Base-by-base conservation (phyloP, 2,797 vertebrate genomes). In the Acanthurus tractus region DNA sequence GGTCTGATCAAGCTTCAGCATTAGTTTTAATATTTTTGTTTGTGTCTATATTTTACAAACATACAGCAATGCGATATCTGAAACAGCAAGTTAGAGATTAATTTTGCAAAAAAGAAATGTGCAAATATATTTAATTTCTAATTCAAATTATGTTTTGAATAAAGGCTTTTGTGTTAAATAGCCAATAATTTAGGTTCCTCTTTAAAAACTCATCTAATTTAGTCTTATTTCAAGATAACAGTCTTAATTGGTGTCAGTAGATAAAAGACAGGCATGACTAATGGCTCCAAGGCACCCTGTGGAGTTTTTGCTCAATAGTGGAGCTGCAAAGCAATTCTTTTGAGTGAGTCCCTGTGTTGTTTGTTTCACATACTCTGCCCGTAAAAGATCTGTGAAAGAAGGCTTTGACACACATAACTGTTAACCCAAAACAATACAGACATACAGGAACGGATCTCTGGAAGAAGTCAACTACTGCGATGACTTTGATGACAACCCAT, bases 1-100 rank as follows among this genome's bases (percentile, higher is more conserved):
- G 22, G 18, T 63, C 10, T 72, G 34, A 77, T 78, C 29, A 34
- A 29, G 44, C 22, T 50, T 68, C 34, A 29, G 36, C 52, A 25
- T 25, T 55, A 25, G 23, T 81, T 70, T 50, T 48, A 62, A 20
- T 42, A 8, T 61, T 70, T 67, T 49, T 53, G 10, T 52, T 23
- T 22, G 36, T 13, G 4, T 59, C 7, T 58, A 15, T 42, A 40
- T 62, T 61, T 74, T 29, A n/a, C 3, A 44, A 49, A 44, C 15
- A 70, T n/a, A 64, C 10, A 42, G 36, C 11, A 4, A 38, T 45
- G 44, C 2, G 66, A 23, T 29, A 56, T 45, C 11, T 57, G 7
- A 57, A 64, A 23, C 48, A 2, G 17, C 54, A 49, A 49, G 18
- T 62, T 63, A 17, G 23, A 22, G 8, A 38, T 20, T 48, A 11